Evolutionary conservation across 2,888 invertebrate genomes (phyloP).

Genomic region (Branchipolynoe longqiensis): DNA sequence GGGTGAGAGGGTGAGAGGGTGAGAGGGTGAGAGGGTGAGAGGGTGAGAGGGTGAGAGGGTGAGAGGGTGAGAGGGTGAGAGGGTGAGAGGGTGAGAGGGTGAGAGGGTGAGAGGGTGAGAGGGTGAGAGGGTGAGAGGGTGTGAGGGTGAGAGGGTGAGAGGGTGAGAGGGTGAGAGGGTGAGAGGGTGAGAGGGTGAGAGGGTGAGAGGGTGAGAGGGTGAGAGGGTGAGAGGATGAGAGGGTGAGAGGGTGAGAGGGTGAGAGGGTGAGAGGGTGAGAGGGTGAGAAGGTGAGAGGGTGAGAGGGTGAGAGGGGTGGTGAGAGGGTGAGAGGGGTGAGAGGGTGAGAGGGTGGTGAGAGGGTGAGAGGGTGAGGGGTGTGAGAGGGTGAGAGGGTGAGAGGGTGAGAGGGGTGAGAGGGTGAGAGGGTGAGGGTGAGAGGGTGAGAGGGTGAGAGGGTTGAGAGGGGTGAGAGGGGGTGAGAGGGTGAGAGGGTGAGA

Average conservation of each 20-base stretch:
- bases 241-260: too few relatives aligned
- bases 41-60: neutral
- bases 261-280: too few relatives aligned
- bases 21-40: neutral
- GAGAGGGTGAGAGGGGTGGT: too few relatives aligned
- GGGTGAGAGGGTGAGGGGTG: neutral
- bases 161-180: too few relatives aligned
- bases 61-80: neutral
- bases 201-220: too few relatives aligned
- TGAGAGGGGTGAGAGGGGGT: neutral
- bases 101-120: neutral
- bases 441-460: neutral
- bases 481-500: neutral
- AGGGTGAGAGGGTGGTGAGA: slow-evolving; percentile 4
- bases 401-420: neutral
- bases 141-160: too few relatives aligned
- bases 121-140: slow-evolving; percentile 16
- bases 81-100: neutral
- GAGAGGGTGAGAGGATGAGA: too few relatives aligned
- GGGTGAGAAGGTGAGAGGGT: too few relatives aligned
- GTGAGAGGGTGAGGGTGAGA: neutral
- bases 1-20: neutral
- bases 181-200: too few relatives aligned
- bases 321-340: slow-evolving; percentile 1
- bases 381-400: neutral